phyloP scores from a whole-genome alignment of 2,113 vertebrate genomes.

The Labeo catla region DNA sequence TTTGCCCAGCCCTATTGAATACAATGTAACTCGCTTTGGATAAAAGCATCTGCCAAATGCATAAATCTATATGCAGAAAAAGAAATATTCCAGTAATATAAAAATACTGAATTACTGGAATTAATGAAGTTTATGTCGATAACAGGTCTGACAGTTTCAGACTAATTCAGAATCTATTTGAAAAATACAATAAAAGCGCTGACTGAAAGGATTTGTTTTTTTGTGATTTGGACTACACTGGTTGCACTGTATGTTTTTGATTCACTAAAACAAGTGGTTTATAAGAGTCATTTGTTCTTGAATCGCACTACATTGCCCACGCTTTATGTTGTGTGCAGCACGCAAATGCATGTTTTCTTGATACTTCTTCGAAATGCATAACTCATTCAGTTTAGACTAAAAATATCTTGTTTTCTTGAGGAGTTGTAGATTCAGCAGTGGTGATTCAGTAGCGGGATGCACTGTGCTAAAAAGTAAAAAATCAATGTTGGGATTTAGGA shows the following conservation, averaged over 20 bases:
- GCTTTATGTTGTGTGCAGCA: neutral
- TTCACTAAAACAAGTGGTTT: neutral
- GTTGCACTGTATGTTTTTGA: neutral
- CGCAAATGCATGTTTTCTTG: neutral
- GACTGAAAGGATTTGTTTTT: neutral
- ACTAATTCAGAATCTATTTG: neutral
- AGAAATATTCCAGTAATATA: neutral
- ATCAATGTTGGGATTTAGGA: neutral
- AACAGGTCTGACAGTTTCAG: neutral
- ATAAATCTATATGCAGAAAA: neutral
- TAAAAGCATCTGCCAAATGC: too few species aligned
- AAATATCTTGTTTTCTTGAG: neutral
- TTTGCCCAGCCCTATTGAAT: too few species aligned
- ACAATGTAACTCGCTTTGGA: too few species aligned
- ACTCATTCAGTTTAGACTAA: neutral
- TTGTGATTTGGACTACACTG: neutral
- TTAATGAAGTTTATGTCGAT: neutral
- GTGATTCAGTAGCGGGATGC: neutral
- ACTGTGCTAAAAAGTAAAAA: neutral
- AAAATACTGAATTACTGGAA: neutral
- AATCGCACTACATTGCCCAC: neutral
- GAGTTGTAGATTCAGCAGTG: neutral
- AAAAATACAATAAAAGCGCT: neutral
- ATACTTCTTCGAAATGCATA: neutral
- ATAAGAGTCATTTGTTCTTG: neutral